Conservation (phyloP, 2,797 vertebrate species). For the Amblyopsis hoosieri region DNA sequence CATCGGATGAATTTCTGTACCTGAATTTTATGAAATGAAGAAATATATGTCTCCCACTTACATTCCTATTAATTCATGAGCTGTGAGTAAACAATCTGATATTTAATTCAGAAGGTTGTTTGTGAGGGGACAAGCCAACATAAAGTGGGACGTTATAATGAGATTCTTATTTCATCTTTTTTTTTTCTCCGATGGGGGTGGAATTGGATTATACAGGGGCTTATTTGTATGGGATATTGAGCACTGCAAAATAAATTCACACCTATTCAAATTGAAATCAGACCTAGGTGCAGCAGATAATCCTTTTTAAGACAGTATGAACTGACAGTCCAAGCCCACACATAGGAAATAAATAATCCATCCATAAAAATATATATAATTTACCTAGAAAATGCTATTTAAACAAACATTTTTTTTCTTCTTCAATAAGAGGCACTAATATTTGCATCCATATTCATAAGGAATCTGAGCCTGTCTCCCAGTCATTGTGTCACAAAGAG, state of each 20-base stretch:
- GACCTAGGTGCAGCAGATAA: conserved; percentile 82
- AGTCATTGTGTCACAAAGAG: conserved; percentile 79
- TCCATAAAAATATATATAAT: conserved; percentile 62
- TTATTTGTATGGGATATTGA: conserved; percentile 84
- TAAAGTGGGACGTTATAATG: conserved; percentile 79
- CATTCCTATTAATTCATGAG: conserved; percentile 64
- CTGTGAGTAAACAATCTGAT: conserved; percentile 71
- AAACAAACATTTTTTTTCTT: conserved; percentile 62
- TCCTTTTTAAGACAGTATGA: conserved; percentile 83
- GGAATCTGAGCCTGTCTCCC: conserved; percentile 71
- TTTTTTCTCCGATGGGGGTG: conserved; percentile 62
- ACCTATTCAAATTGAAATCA: conserved; percentile 88
- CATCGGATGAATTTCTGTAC: conserved; percentile 61
- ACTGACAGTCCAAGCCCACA: conserved; percentile 77
- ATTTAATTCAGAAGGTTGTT: conserved; percentile 72
- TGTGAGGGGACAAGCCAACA: conserved; percentile 72
- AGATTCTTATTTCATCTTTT: conserved; percentile 78
- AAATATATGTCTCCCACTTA: conserved; percentile 64
- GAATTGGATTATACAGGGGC: conserved; percentile 82
- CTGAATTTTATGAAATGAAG: conserved; percentile 73
- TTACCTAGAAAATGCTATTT: conserved; percentile 65
- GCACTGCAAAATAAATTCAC: conserved; percentile 83
- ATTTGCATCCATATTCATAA: conserved; percentile 82
- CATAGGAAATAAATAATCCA: conserved; percentile 74
- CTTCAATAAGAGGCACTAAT: conserved; percentile 68